Conservation (phyloP, 2,113 vertebrate genomes). For the Brevimyrus niger region DNA sequence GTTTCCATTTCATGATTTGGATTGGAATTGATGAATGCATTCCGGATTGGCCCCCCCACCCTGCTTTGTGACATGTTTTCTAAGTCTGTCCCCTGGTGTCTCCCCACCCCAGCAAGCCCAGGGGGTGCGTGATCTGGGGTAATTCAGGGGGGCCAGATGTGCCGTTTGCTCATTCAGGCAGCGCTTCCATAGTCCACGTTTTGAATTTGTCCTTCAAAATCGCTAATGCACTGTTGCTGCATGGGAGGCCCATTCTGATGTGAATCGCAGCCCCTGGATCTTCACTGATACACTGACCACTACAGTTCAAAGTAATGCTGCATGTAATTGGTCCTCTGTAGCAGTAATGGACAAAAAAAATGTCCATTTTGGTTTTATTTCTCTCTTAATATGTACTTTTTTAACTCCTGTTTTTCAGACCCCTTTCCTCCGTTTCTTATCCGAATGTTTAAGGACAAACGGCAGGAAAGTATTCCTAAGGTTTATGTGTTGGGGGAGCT, state of each 20-base stretch:
- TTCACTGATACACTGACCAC: not conserved
- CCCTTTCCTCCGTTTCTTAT: not conserved
- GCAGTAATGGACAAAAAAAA: not conserved
- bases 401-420: not conserved
- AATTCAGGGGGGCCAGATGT: not conserved
- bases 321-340: not conserved
- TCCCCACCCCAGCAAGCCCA: not conserved
- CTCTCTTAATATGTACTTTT: not conserved
- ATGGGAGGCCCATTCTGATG: not conserved
- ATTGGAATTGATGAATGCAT: too few species aligned
- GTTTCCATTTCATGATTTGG: too few species aligned
- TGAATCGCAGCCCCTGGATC: not conserved
- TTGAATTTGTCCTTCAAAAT: not conserved
- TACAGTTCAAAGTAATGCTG: not conserved
- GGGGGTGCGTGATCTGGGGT: not conserved
- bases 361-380: not conserved
- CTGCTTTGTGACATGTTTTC: not conserved
- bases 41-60: too few species aligned
- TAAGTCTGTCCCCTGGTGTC: not conserved
- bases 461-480: not conserved
- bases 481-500: not conserved
- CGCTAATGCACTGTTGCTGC: not conserved
- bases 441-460: too few species aligned
- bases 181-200: not conserved
- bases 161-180: not conserved